phyloP scores from a whole-genome alignment of 2,888 invertebrate genomes.

The Drosophila engyochracea region DNA sequence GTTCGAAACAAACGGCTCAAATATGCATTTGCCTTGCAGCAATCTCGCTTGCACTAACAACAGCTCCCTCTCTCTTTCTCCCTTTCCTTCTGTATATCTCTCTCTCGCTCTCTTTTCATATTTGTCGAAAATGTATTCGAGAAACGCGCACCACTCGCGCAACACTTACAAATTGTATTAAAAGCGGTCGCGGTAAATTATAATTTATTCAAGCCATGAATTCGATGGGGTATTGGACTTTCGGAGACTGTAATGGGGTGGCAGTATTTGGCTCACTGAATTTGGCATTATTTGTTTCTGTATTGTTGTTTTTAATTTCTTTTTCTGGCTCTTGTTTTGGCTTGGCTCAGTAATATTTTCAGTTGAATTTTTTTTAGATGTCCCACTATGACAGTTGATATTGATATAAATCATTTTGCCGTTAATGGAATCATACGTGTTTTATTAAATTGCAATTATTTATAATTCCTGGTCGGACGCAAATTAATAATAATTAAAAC shows the following conservation, averaged over 20 bases:
- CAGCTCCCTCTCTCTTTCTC: not conserved
- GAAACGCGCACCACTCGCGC: constrained; percentile 40
- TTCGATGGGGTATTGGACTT: not conserved
- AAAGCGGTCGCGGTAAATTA: constrained; percentile 58
- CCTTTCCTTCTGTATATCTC: not conserved
- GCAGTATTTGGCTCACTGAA: constrained; percentile 33
- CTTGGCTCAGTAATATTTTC: constrained; percentile 31
- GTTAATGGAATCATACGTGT: not conserved
- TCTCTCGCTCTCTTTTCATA: not conserved
- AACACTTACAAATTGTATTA: constrained; percentile 75
- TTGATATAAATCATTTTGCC: constrained; percentile 10
- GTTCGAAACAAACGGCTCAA: constrained; percentile 38
- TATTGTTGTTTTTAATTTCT: not conserved
- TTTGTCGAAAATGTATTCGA: constrained; percentile 48
- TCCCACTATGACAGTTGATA: not conserved
- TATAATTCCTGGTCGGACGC: not conserved
- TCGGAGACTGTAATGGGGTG: not conserved
- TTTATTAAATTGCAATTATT: constrained; percentile 12
- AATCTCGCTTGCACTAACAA: constrained; percentile 3
- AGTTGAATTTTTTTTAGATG: constrained; percentile 46
- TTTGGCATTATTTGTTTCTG: constrained; percentile 35
- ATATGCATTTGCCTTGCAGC: constrained; percentile 34
- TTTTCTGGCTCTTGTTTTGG: constrained; percentile 23
- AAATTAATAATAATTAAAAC: not conserved
- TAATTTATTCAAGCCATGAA: constrained; percentile 47